phyloP scores from a whole-genome alignment of 1,140 invertebrate genomes.

The Dysdera silvatica region DNA sequence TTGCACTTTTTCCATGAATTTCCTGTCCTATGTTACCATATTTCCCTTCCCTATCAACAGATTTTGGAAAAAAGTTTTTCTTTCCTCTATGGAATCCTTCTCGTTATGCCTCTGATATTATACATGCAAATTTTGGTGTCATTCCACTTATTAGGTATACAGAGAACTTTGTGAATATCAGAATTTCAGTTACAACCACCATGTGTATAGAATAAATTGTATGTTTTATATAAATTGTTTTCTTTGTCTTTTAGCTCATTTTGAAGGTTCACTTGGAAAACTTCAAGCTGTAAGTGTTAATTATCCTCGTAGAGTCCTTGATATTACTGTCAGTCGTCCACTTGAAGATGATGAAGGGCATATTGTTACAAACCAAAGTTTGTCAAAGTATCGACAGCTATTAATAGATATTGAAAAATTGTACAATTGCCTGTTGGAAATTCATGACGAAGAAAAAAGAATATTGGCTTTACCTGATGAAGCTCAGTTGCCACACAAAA shows the following conservation, averaged over 20 bases:
- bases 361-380: conserved; percentile 41
- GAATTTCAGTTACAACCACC: too few species aligned
- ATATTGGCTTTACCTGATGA: conserved; percentile 33
- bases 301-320: conserved; percentile 83
- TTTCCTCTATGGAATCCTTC: neutral
- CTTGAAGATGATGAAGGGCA: conserved; percentile 40
- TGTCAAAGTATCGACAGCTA: conserved; percentile 21
- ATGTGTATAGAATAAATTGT: too few species aligned
- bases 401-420: conserved; percentile 34
- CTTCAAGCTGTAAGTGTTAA: conserved; percentile 60
- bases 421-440: conserved; percentile 31
- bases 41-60: too few species aligned
- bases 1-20: too few species aligned
- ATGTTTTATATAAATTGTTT: neutral
- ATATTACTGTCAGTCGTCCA: conserved; percentile 54
- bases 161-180: too few species aligned
- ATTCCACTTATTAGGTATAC: too few species aligned
- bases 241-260: conserved; percentile 51
- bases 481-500: conserved; percentile 21
- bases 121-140: neutral
- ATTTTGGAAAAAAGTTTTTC: too few species aligned
- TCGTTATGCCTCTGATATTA: neutral
- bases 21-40: too few species aligned
- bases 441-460: conserved; percentile 48
- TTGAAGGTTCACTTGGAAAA: conserved; percentile 85